Conservation (phyloP, 2,113 vertebrate species). For the Mystacornis crossleyi region DNA sequence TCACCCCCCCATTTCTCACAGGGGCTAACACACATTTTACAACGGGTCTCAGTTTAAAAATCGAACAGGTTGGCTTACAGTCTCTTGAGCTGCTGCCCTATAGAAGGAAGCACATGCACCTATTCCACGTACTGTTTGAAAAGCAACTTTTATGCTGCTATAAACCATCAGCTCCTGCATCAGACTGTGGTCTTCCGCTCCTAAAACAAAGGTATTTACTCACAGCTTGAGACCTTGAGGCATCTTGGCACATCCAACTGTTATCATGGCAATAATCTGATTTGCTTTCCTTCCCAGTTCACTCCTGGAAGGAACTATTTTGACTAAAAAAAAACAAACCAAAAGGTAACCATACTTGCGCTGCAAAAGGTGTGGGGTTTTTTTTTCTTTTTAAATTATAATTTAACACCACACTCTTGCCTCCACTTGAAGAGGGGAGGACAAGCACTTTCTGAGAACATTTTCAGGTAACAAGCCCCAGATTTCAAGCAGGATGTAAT, state of each 20-base stretch:
- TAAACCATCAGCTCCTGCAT: background rate
- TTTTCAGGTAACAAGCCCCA: background rate
- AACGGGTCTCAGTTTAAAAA: background rate
- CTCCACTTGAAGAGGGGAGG: background rate
- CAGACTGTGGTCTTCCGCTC: background rate
- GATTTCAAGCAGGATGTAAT: background rate
- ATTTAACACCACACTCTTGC: background rate
- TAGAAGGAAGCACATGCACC: background rate
- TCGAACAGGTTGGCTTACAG: background rate
- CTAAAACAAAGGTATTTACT: constrained; percentile 42
- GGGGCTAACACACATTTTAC: background rate
- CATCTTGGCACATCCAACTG: constrained; percentile 37
- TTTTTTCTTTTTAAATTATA: background rate
- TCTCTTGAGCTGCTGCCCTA: background rate
- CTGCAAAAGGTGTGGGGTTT: background rate
- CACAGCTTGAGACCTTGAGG: constrained; percentile 58
- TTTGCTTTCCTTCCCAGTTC: constrained; percentile 48
- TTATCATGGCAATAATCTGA: constrained; percentile 54
- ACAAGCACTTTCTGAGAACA: background rate
- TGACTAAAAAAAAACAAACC: background rate
- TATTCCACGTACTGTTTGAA: background rate
- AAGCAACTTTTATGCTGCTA: background rate
- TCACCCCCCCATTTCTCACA: background rate
- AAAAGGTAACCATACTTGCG: background rate
- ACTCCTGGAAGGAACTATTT: constrained; percentile 50